phyloP scores from a whole-genome alignment of 2,888 invertebrate species.

The Cryptophagus acutangulus region DNA sequence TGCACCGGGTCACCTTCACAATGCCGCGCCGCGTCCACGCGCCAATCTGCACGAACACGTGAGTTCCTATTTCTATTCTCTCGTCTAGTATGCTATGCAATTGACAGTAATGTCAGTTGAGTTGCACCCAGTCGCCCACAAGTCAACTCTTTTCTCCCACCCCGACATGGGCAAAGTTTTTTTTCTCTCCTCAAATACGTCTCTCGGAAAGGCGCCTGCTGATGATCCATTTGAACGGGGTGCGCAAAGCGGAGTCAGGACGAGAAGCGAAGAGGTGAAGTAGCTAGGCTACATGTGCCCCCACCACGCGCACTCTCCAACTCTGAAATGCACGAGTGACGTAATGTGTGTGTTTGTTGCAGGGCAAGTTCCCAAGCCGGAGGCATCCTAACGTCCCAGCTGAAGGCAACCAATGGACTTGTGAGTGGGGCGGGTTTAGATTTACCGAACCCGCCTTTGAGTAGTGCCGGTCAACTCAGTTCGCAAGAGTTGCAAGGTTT shows the following conservation, averaged over 20 bases:
- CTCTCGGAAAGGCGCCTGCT: too few relatives aligned
- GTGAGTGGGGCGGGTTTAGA: constrained; percentile 63
- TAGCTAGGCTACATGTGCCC: not conserved
- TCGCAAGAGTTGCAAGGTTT: constrained; percentile 55
- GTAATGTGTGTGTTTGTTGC: constrained; percentile 42
- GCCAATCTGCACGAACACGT: constrained; percentile 38
- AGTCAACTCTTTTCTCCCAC: too few relatives aligned
- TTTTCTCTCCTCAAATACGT: too few relatives aligned
- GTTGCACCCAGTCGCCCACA: too few relatives aligned
- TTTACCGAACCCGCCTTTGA: constrained; percentile 48
- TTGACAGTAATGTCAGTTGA: too few relatives aligned
- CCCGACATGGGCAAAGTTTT: too few relatives aligned
- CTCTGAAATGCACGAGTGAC: constrained; percentile 29
- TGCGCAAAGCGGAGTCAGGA: too few relatives aligned
- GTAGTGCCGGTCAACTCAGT: constrained; percentile 54
- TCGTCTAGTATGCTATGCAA: too few relatives aligned
- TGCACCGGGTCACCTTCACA: constrained; percentile 47
- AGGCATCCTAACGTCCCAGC: constrained; percentile 61
- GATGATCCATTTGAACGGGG: too few relatives aligned
- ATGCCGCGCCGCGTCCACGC: constrained; percentile 41
- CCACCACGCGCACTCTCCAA: not conserved
- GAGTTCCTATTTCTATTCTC: constrained; percentile 19
- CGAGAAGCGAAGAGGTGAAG: too few relatives aligned
- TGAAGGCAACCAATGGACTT: constrained; percentile 66
- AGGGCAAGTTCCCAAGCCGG: constrained; percentile 49